A percentile compares a stretch with the other conserved stretches of the same genome.
phyloP scores from a whole-genome alignment of 2,797 vertebrate genomes.

The Coccyzus lansbergi region DNA sequence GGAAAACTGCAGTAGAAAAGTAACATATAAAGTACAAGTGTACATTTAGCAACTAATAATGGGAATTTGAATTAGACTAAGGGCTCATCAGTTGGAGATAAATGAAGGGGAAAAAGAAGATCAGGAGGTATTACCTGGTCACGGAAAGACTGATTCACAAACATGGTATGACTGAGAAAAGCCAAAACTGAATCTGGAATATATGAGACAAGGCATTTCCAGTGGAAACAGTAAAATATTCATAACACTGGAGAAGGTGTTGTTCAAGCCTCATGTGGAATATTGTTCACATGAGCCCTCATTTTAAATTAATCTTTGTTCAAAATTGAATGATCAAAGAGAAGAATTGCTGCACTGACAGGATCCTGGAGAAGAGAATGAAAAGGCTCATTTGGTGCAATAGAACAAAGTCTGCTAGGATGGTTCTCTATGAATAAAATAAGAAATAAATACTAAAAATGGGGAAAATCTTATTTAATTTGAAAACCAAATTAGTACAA shows the following conservation, averaged over 20 bases:
- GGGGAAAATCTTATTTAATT: background rate
- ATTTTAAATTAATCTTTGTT: conserved; percentile 34
- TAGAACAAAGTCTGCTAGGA: background rate
- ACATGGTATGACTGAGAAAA: background rate
- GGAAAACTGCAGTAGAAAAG: background rate
- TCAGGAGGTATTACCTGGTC: background rate
- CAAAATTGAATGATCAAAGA: background rate
- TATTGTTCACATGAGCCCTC: conserved; percentile 9
- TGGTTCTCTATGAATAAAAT: background rate
- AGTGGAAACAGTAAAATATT: conserved; percentile 31
- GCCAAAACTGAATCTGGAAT: conserved; percentile 8
- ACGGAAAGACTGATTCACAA: background rate
- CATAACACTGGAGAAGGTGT: background rate
- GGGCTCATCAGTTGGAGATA: background rate
- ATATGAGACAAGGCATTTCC: background rate
- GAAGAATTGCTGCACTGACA: background rate
- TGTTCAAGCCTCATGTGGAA: conserved; percentile 3
- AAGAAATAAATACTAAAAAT: background rate
- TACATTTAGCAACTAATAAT: background rate
- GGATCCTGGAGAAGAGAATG: background rate
- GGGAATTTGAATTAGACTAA: background rate
- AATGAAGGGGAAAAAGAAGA: background rate
- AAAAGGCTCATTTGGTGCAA: background rate
- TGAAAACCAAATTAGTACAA: background rate
- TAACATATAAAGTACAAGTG: background rate